These are phyloP conservation scores for Caerostris extrusa DNA, from an alignment of 1,140 invertebrate genomes.

Conservation along the genomic window DNA sequence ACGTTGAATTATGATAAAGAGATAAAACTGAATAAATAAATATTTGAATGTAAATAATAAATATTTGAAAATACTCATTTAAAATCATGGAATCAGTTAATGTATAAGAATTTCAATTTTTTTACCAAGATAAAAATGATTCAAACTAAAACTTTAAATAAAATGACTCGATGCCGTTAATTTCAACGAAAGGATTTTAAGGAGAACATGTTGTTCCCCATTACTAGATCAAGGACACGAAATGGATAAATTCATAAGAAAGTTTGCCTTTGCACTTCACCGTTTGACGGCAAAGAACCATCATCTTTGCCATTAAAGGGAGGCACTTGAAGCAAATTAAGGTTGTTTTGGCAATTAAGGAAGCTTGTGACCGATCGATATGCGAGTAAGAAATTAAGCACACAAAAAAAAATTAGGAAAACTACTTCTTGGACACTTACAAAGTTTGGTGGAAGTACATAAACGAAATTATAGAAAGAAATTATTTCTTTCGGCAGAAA, in stretches of 20 bases:
- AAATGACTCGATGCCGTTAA: no score
- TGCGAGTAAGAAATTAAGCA: neutral
- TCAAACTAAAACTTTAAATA: no score
- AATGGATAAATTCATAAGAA: neutral
- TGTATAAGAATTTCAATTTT: no score
- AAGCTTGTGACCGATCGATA: neutral
- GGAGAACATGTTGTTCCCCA: neutral
- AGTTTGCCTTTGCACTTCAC: neutral
- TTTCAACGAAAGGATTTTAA: neutral
- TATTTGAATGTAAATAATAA: no score
- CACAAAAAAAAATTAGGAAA: neutral
- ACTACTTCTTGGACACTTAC: neutral
- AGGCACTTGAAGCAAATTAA: slow-evolving; percentile 40
- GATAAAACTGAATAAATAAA: no score
- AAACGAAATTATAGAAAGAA: neutral
- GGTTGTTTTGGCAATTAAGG: neutral
- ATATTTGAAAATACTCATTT: no score
- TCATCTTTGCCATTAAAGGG: slow-evolving; percentile 4
- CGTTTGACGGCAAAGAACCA: neutral
- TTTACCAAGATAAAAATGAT: no score
- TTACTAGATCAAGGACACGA: neutral
- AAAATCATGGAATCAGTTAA: no score
- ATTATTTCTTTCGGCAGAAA: neutral
- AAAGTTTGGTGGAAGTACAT: neutral
- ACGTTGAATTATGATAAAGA: no score